A percentile compares a stretch with the other conserved stretches of the same genome.
Conservation (phyloP, 2,888 invertebrate genomes). For the Tipula confusa region DNA sequence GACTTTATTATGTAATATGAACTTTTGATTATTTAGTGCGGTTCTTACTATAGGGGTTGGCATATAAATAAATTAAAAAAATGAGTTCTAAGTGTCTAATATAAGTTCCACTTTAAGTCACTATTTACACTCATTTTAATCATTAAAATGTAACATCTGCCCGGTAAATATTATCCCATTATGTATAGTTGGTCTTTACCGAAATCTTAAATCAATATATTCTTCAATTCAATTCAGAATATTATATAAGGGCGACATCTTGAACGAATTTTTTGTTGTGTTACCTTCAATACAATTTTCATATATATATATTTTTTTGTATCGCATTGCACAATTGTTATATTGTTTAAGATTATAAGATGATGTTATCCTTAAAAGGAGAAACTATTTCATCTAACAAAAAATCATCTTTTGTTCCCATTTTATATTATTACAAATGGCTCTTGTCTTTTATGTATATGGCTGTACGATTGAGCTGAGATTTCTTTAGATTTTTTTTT, state of each 20-base stretch:
- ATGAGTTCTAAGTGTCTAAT: no score
- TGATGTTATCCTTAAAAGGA: constrained; percentile 13
- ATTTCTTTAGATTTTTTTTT: background rate
- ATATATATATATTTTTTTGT: background rate
- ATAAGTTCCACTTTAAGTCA: no score
- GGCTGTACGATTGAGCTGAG: background rate
- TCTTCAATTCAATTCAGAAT: constrained; percentile 3
- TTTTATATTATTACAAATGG: background rate
- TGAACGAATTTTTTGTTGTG: background rate
- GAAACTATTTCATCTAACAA: constrained; percentile 25
- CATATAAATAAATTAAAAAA: no score
- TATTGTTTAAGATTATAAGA: background rate
- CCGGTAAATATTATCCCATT: constrained; percentile 12
- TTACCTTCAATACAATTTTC: background rate
- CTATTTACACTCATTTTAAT: background rate
- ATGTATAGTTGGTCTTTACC: background rate
- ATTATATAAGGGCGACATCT: constrained; percentile 7
- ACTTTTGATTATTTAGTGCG: background rate
- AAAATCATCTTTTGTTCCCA: background rate
- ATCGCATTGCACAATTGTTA: constrained; percentile 3
- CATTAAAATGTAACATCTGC: background rate
- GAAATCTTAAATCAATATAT: background rate
- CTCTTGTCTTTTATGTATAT: background rate
- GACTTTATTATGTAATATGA: background rate
- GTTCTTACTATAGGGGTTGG: no score